phyloP scores from a whole-genome alignment of 1,140 invertebrate genomes.

The Brachionus rotundiformis region DNA sequence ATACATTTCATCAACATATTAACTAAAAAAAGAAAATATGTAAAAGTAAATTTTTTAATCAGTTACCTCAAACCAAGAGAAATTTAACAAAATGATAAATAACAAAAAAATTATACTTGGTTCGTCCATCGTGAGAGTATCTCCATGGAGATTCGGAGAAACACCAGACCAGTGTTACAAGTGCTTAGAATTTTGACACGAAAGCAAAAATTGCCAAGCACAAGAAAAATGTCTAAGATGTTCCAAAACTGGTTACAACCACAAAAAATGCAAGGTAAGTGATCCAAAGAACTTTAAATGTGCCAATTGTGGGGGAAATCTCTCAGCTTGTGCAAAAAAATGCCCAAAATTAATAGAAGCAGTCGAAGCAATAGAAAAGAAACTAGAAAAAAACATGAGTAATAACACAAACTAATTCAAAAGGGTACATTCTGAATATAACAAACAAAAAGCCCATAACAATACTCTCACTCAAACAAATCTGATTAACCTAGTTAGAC shows the following conservation, averaged over 20 bases:
- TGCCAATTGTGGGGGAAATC: conserved; percentile 14
- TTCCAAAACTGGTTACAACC: neutral
- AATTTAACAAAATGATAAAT: conserved; percentile 23
- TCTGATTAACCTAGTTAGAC: neutral
- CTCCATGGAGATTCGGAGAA: conserved; percentile 19
- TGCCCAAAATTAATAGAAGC: conserved; percentile 18
- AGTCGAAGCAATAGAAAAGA: neutral
- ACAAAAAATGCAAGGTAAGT: conserved; percentile 23
- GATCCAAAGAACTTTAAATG: conserved; percentile 32
- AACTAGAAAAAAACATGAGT: conserved; percentile 9
- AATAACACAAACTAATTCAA: neutral
- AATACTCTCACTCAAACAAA: conserved; percentile 6
- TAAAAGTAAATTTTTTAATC: no score
- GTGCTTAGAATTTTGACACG: conserved; percentile 8
- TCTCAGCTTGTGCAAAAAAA: conserved; percentile 4
- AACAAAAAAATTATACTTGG: neutral
- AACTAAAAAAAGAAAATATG: no score
- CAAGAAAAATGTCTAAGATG: conserved; percentile 36
- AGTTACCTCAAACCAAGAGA: conserved; percentile 26
- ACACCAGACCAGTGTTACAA: conserved; percentile 24
- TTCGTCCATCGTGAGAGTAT: neutral
- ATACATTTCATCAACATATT: no score
- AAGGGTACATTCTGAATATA: neutral
- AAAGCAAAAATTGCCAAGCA: conserved; percentile 2
- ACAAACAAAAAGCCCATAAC: neutral